These are phyloP conservation scores for Taeniopygia guttata DNA, from an alignment of 2,797 vertebrate genomes.

Conservation along the genomic window DNA sequence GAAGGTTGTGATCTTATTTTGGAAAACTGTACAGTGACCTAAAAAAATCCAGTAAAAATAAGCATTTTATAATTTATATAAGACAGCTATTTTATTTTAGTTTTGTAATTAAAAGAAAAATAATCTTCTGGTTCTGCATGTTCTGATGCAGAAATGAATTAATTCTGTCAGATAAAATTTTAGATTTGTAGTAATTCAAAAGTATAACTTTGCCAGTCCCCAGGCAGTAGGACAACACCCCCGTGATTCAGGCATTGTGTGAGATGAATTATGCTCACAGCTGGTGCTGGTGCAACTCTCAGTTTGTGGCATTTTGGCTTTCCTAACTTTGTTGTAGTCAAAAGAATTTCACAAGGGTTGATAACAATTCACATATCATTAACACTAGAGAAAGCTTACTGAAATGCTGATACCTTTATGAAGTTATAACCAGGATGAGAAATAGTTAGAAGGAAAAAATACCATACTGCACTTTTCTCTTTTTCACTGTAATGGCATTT, in stretches of 20 bases:
- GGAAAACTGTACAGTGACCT: constrained; percentile 63
- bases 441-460: background rate
- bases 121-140: background rate
- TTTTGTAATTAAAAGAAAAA: background rate
- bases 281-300: background rate
- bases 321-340: background rate
- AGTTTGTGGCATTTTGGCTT: background rate
- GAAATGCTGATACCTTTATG: background rate
- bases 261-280: background rate
- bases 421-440: background rate
- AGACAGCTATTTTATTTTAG: background rate
- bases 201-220: background rate
- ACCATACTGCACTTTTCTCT: background rate
- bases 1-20: constrained; percentile 68
- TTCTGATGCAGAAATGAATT: background rate
- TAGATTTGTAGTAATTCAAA: background rate
- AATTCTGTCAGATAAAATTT: background rate
- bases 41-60: background rate
- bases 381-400: background rate
- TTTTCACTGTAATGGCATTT: background rate
- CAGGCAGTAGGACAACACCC: background rate
- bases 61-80: background rate
- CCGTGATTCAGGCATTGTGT: background rate
- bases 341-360: background rate
- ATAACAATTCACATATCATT: background rate